These are phyloP conservation scores for Malthinus seriepunctatus DNA, from an alignment of 2,888 invertebrate species.

Conservation along the genomic window DNA sequence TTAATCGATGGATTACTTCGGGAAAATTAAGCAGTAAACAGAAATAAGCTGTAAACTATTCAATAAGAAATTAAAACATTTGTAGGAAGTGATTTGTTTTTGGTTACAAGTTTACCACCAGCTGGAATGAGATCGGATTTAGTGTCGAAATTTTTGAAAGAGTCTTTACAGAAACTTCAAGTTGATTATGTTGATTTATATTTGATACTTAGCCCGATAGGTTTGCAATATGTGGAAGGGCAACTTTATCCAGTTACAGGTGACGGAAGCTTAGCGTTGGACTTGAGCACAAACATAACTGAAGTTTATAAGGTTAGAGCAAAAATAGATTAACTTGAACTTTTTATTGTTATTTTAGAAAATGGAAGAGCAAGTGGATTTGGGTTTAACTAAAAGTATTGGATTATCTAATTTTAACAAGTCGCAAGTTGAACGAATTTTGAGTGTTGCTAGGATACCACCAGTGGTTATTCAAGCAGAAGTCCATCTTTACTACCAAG, in stretches of 20 bases:
- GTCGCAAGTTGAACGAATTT: constrained; percentile 67
- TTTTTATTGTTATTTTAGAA: too few species aligned
- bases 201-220: constrained; percentile 74
- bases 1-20: background rate
- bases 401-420: constrained; percentile 81
- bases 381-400: constrained; percentile 71
- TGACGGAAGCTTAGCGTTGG: constrained; percentile 63
- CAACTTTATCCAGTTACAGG: too few species aligned
- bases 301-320: constrained; percentile 72
- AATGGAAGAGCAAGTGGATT: constrained; percentile 60
- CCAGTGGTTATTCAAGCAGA: constrained; percentile 70
- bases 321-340: too few species aligned
- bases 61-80: too few species aligned
- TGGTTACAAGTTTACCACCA: constrained; percentile 76
- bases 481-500: constrained; percentile 56
- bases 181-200: constrained; percentile 78
- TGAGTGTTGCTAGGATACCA: constrained; percentile 59
- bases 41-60: too few species aligned
- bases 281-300: constrained; percentile 62
- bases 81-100: constrained; percentile 72
- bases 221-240: constrained; percentile 62
- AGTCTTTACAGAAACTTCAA: constrained; percentile 66
- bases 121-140: constrained; percentile 61
- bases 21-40: background rate
- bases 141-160: constrained; percentile 64